Evolutionary conservation across 2,888 invertebrate species (phyloP), one percentile per base, ranked within the genome.

Genomic region (Nebria brevicollis): DNA sequence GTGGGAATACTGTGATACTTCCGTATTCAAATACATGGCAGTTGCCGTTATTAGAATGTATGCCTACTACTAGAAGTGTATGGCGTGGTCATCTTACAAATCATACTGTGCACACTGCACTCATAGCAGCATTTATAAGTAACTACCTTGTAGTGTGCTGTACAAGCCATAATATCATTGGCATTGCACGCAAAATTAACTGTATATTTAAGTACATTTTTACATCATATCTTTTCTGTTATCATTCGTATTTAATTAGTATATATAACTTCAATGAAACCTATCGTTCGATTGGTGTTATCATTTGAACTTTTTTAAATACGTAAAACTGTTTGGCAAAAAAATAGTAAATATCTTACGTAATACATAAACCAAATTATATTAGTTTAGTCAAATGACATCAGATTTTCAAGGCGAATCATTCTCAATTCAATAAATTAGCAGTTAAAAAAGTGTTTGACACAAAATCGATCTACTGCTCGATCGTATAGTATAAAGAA

Each of bases 11-110:
- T 54, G 54, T 54, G 54, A 83, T 75, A 85, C 86, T 86, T 86
- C 85, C 86, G 86, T 84, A 84, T 86, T 86, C 85, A 84, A 84
- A 86, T 84, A 85, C 85, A 85, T 84, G 84, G 84, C 83, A 83
- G 84, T 78, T 78, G 78, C 78, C 78, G 78, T 78, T 78, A 78
- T 73, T 78, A 78, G 73, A 74, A 78, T 78, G 78, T 74, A 54
- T 54, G 15, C 54, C 43, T 78, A 74, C 78, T 41, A 25, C 20
- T 25, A 68, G 15, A 25, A 15, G 25, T 68, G 77, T 77, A 41
- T 77, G 72, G 77, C 72, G 72, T 77, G 77, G 77, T 77, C 77
- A 77, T 77, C 77, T 68, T 68, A 77, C 77, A 77, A 77, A 77
- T 77, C 77, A 77, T 77, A 77, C 77, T 72, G 77, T 72, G 54